Percentiles rank a stretch among this genome's conserved stretches.
phyloP scores from a whole-genome alignment of 2,797 vertebrate genomes.

The Micropoecilia bifurca region DNA sequence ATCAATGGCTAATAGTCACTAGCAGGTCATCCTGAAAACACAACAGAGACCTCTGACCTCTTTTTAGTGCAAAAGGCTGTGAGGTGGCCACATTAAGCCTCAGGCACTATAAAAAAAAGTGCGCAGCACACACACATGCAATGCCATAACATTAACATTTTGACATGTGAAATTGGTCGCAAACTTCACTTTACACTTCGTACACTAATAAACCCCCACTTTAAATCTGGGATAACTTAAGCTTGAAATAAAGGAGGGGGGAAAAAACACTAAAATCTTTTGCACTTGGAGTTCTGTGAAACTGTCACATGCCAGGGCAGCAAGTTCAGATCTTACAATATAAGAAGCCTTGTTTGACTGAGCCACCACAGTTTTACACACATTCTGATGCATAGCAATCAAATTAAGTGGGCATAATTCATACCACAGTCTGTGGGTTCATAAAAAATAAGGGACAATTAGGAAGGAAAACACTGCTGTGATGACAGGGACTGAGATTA shows the following conservation, averaged over 20 bases:
- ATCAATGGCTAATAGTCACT: slow-evolving; percentile 89
- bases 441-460: slow-evolving; percentile 49
- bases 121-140: slow-evolving; percentile 6
- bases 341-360: slow-evolving; percentile 56
- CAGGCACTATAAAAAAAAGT: slow-evolving; percentile 37
- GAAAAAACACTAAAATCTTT: slow-evolving; percentile 18
- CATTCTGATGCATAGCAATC: slow-evolving; percentile 53
- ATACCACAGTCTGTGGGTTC: slow-evolving; percentile 44
- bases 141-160: slow-evolving; percentile 13
- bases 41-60: slow-evolving; percentile 86
- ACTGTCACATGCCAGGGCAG: slow-evolving; percentile 62
- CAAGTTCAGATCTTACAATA: slow-evolving; percentile 52
- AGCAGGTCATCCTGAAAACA: slow-evolving; percentile 89
- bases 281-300: slow-evolving; percentile 49
- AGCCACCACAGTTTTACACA: slow-evolving; percentile 45
- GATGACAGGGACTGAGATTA: slow-evolving; percentile 4
- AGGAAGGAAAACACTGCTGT: slow-evolving; percentile 20
- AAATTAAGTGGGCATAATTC: slow-evolving; percentile 59
- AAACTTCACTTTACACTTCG: neutral
- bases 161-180: neutral
- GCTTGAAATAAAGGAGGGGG: neutral
- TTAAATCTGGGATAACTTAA: slow-evolving; percentile 5
- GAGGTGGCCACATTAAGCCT: slow-evolving; percentile 74
- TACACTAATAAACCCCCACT: neutral
- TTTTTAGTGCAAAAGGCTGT: slow-evolving; percentile 74